A percentile compares a stretch with the other conserved stretches of the same genome.
Conservation (phyloP, 1,140 invertebrate genomes). For the Gryon sp. region DNA sequence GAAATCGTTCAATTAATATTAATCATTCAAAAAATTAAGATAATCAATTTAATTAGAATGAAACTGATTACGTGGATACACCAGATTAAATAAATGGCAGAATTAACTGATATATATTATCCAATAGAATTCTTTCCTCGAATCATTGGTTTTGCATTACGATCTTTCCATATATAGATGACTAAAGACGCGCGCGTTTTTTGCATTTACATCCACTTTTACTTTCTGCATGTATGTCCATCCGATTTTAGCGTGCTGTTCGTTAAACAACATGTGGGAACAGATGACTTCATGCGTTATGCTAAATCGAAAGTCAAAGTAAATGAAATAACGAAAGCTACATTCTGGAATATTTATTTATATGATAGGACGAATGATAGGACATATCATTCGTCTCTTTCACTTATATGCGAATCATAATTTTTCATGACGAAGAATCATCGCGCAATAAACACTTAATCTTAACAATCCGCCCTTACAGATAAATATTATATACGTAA, state of each 20-base stretch:
- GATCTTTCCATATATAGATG: constrained; percentile 51
- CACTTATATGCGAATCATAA: too few relatives aligned
- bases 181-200: constrained; percentile 21
- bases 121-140: constrained; percentile 23
- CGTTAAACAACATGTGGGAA: neutral
- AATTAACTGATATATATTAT: too few relatives aligned
- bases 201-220: constrained; percentile 63
- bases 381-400: too few relatives aligned
- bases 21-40: too few relatives aligned
- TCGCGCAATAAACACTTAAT: too few relatives aligned
- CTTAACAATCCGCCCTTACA: too few relatives aligned
- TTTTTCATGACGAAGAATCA: too few relatives aligned
- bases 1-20: too few relatives aligned
- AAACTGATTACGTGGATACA: constrained; percentile 2
- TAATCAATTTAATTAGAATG: too few relatives aligned
- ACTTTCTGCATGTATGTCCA: constrained; percentile 46
- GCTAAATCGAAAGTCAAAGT: constrained; percentile 19
- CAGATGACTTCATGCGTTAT: constrained; percentile 2
- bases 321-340: neutral
- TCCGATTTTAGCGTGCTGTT: constrained; percentile 1
- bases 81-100: too few relatives aligned
- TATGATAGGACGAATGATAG: neutral
- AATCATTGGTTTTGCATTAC: constrained; percentile 28
- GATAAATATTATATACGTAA: too few relatives aligned
- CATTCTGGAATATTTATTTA: constrained; percentile 5